phyloP scores from a whole-genome alignment of 2,113 vertebrate genomes.

The Antennarius striatus region DNA sequence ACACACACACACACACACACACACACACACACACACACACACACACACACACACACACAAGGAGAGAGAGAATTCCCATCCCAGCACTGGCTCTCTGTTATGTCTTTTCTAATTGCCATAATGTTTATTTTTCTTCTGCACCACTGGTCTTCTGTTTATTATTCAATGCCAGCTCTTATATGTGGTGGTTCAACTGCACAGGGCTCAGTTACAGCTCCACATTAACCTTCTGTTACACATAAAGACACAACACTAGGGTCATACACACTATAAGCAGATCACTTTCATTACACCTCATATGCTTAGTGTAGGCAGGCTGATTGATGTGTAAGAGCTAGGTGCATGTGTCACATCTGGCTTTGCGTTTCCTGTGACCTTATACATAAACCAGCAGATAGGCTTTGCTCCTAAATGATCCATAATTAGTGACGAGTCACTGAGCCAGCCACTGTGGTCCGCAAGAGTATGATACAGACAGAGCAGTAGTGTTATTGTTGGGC shows the following conservation, averaged over 20 bases:
- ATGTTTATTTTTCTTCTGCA: conserved; percentile 61
- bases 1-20: conserved; percentile 5
- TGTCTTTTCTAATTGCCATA: conserved; percentile 61
- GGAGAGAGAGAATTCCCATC: neutral
- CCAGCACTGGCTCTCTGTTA: conserved; percentile 38
- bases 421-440: conserved; percentile 23
- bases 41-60: conserved; percentile 1
- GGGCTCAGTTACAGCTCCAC: conserved; percentile 50
- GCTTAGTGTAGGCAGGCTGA: conserved; percentile 11
- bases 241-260: conserved; percentile 50
- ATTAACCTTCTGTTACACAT: conserved; percentile 48
- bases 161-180: conserved; percentile 52
- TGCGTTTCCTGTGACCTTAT: conserved; percentile 12
- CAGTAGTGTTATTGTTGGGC: conserved; percentile 42
- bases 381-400: conserved; percentile 14
- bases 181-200: conserved; percentile 37
- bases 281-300: conserved; percentile 40
- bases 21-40: conserved; percentile 5
- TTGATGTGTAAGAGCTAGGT: conserved; percentile 16
- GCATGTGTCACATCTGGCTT: conserved; percentile 16
- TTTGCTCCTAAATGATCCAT: conserved; percentile 15
- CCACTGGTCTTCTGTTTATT: conserved; percentile 62
- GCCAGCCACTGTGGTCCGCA: conserved; percentile 28
- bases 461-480: conserved; percentile 41
- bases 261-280: conserved; percentile 40